These are phyloP conservation scores for Palloptera scutellata DNA, from an alignment of 2,888 invertebrate species.

Conservation along the genomic window DNA sequence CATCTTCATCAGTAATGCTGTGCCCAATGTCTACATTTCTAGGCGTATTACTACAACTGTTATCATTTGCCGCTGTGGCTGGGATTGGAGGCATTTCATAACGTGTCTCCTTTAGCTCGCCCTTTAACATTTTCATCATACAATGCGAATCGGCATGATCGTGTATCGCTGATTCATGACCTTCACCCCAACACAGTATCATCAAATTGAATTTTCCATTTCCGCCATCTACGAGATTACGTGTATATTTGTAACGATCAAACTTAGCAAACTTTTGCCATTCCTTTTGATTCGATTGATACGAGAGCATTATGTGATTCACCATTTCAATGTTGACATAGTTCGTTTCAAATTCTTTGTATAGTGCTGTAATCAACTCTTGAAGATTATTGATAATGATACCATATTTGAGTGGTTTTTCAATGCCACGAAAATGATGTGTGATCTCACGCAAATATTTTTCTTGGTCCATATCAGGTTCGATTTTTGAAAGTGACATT, in stretches of 20 bases:
- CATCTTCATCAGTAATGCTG: constrained; percentile 23
- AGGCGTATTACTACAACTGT: constrained; percentile 7
- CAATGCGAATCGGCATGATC: constrained; percentile 97
- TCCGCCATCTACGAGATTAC: constrained; percentile 94
- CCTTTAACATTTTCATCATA: constrained; percentile 94
- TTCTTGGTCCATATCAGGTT: constrained; percentile 55
- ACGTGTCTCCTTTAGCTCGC: constrained; percentile 80
- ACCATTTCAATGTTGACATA: constrained; percentile 92
- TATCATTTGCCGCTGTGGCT: constrained; percentile 10
- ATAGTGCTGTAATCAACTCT: constrained; percentile 74
- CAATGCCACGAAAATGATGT: constrained; percentile 60
- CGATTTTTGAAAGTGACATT: constrained; percentile 58
- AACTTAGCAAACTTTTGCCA: constrained; percentile 96
- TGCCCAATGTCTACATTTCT: constrained; percentile 17
- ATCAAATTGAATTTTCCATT: constrained; percentile 98
- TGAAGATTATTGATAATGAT: constrained; percentile 66
- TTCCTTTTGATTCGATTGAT: constrained; percentile 87
- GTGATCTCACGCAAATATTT: constrained; percentile 60
- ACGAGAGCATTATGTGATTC: constrained; percentile 76
- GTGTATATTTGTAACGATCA: constrained; percentile 89
- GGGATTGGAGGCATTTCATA: constrained; percentile 50
- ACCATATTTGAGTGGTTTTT: constrained; percentile 62
- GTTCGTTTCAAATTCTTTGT: constrained; percentile 80
- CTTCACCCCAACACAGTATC: constrained; percentile 98
- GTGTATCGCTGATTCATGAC: constrained; percentile 93